Base-by-base conservation (phyloP, 2,888 invertebrate species). In the Augiades crinisus region DNA sequence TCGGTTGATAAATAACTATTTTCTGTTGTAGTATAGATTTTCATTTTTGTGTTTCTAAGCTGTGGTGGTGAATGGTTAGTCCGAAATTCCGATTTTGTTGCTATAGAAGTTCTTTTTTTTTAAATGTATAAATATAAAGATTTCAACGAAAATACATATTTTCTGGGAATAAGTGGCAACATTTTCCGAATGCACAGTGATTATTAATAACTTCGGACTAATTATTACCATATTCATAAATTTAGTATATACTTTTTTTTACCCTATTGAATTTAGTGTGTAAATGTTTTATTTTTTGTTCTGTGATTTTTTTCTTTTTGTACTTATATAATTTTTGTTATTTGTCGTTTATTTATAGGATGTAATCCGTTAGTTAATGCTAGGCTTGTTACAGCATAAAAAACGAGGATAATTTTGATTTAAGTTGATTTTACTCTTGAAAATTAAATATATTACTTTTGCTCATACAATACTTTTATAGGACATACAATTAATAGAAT, bases 221-320 rank as follows among this genome's bases (percentile, higher is more conserved):
- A 60, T 78, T 81, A 83, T 80, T 87, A 53, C 57, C 58, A 82
- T 90, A 82, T 40, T 87, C 43, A 37, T 54, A 68, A 19, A 69
- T 67, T 66, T n/a, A n/a, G n/a, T n/a, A n/a, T n/a, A n/a, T n/a
- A n/a, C n/a, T n/a, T n/a, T n/a, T n/a, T n/a, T n/a, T n/a, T 80
- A 77, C 16, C 13, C 13, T 38, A 19, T 10, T 7, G 31, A 14
- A 62, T 69, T 68, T 75, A 60, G 71, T 70, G 68, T 76, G 69
- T 84, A 73, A 74, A 73, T 75, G 72, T 79, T 78, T 50, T 78
- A 63, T 63, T 72, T 79, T n/a, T 81, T 41, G 36, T 50, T 81
- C 83, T 86, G 86, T 88, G 86, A 85, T 88, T 84, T 73, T 74
- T 69, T 72, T 70, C 68, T 70, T 72, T 70, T 77, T 75, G 14